Evolutionary conservation across 2,888 invertebrate genomes (phyloP).

Genomic region (Papilio demoleus): DNA sequence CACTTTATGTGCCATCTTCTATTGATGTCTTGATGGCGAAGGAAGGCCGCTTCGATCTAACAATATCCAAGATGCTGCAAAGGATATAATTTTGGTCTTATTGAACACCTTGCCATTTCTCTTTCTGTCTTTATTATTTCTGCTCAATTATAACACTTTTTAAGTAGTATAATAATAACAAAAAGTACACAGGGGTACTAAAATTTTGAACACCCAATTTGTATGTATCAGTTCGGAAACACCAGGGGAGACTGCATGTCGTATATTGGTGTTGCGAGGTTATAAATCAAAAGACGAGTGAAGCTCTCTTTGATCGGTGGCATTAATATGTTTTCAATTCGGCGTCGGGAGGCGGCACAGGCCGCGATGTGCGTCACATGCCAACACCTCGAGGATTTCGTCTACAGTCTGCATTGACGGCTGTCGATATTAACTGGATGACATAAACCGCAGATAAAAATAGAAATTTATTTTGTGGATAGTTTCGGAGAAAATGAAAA

Average conservation of each 20-base stretch:
- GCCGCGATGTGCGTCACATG: slow-evolving; percentile 69
- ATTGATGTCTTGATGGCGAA: not conserved
- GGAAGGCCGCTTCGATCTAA: too few relatives aligned
- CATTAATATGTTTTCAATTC: slow-evolving; percentile 77
- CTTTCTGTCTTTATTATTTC: too few relatives aligned
- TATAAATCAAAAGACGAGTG: slow-evolving; percentile 56
- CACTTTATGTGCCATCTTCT: not conserved
- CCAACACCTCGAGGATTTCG: slow-evolving; percentile 68
- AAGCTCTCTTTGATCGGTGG: slow-evolving; percentile 76
- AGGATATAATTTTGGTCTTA: too few relatives aligned
- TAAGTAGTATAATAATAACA: too few relatives aligned
- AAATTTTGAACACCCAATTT: too few relatives aligned
- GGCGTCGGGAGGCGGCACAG: slow-evolving; percentile 69
- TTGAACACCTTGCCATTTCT: not conserved
- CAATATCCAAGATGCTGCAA: too few relatives aligned
- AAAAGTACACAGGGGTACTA: too few relatives aligned
- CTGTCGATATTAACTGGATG: slow-evolving; percentile 66
- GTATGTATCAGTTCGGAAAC: slow-evolving; percentile 41
- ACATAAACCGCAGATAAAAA: slow-evolving; percentile 62
- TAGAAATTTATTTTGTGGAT: slow-evolving; percentile 46
- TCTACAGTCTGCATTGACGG: slow-evolving; percentile 57
- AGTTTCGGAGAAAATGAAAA: not conserved
- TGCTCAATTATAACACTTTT: too few relatives aligned
- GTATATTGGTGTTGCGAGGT: slow-evolving; percentile 44
- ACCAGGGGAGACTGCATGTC: slow-evolving; percentile 41